A percentile compares a stretch with the other conserved stretches of the same genome.
These are phyloP conservation scores for Rhipidura dahli DNA, from an alignment of 2,113 vertebrate species.

Conservation along the genomic window DNA sequence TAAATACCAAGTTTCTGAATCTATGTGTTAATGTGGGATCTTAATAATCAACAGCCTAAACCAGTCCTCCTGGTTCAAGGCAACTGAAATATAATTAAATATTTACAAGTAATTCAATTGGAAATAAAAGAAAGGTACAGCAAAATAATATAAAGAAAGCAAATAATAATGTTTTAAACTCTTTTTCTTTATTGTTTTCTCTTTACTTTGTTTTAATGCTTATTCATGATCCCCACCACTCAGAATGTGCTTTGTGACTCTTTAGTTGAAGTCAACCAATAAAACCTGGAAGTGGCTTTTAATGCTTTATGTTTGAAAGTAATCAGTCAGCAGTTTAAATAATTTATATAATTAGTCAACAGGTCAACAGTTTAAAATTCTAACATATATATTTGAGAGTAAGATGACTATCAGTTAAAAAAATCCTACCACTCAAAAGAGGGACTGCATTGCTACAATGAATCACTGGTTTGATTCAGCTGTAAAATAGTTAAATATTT, in stretches of 20 bases:
- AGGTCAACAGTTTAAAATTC: not conserved
- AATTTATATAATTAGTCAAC: not conserved
- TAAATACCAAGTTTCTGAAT: conserved; percentile 1
- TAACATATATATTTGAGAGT: not conserved
- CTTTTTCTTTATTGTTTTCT: not conserved
- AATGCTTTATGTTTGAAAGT: not conserved
- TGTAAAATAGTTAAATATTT: not conserved
- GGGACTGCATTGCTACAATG: not conserved
- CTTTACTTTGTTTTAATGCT: not conserved
- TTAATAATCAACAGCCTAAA: not conserved
- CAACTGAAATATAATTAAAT: not conserved
- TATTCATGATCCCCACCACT: not conserved
- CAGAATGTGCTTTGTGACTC: not conserved
- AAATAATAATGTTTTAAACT: not conserved
- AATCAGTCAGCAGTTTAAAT: not conserved
- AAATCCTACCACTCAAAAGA: not conserved
- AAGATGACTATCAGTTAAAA: not conserved
- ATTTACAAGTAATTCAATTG: not conserved
- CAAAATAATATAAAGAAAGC: not conserved
- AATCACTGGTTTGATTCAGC: not conserved
- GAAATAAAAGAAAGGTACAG: not conserved
- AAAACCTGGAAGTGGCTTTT: not conserved
- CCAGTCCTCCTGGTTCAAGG: not conserved
- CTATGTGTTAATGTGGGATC: not conserved
- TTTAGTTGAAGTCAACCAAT: not conserved